Evolutionary conservation across 2,888 invertebrate species (phyloP), one percentile per base, ranked within the genome.

Genomic region (Aspidiotus destructor): DNA sequence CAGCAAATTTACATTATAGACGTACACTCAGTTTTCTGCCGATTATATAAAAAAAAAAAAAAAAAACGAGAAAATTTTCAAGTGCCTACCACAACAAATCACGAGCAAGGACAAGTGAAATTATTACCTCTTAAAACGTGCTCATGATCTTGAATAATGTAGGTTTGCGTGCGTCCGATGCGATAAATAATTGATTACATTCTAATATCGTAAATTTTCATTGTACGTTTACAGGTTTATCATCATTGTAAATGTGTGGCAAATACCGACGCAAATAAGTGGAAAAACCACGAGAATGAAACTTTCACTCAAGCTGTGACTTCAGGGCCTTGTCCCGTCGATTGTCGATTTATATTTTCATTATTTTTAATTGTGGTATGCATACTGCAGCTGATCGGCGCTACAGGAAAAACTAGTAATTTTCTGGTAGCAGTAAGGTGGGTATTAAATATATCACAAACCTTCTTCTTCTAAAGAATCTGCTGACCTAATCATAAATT

Each of bases 381-480:
- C 73, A 73, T 83, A 9, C 76, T 84, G 28, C 85, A 85, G 73
- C 81, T 85, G 72, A 79, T 81, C 70, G 83, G 83, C 2, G 82
- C 84, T 2, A 82, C 83, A 15, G 84, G 84, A 52, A 77, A 84
- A 74, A 82, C 84, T 0, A 83, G 84, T 11, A 84, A 83, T 73
- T 83, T 84, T 73, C 75, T 85, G 13, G 82, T 85, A 0, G 81
- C 82, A 44, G 82, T 85, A 48, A 79, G 82, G 81, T 82, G 75
- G n/a, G 8, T 55, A 41, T 54, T 28, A 28, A 28, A 28, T 1
- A 3, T 28, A 28, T 28, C 1, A 28, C 28, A 28, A n/a, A n/a
- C n/a, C n/a, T n/a, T 28, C 28, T 28, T 28, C 28, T 5, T 28
- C 28, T 28, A 28, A 1, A 28, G 5, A 3, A 28, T 28, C 28